Conservation (phyloP, 1,140 invertebrate species). For the Odontomachus brunneus region DNA sequence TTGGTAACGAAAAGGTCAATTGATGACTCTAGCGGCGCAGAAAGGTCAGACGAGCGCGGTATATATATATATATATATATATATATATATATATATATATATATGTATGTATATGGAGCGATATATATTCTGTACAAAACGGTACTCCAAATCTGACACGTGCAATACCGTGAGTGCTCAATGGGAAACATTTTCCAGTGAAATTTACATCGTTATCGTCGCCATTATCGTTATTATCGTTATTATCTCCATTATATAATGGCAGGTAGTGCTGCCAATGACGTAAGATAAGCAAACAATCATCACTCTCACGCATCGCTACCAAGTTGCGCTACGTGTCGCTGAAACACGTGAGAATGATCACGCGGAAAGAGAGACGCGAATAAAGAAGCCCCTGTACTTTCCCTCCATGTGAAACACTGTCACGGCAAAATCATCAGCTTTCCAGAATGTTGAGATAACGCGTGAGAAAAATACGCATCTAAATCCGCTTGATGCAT, state of each 20-base stretch:
- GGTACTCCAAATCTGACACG: neutral
- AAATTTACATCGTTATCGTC: neutral
- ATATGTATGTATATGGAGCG: too few species aligned
- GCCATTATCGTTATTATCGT: constrained; percentile 21
- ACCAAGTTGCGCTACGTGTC: constrained; percentile 28
- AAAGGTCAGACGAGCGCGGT: constrained; percentile 21
- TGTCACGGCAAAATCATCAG: neutral
- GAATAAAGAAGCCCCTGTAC: constrained; percentile 55
- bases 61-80: too few species aligned
- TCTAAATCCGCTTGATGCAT: neutral
- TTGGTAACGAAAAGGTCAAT: constrained; percentile 56
- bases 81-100: too few species aligned
- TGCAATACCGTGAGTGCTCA: neutral
- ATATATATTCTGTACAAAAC: constrained; percentile 14
- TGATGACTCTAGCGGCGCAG: constrained; percentile 38
- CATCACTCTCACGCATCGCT: constrained; percentile 48
- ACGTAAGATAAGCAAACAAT: constrained; percentile 46
- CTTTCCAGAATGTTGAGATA: constrained; percentile 3
- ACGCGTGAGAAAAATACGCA: neutral
- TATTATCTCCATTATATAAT: constrained; percentile 26
- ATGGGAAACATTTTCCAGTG: constrained; percentile 8
- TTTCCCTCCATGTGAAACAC: constrained; percentile 15
- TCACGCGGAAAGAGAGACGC: constrained; percentile 24
- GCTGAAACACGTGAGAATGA: constrained; percentile 52
- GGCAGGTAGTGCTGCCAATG: neutral